These are phyloP conservation scores for Gymnoscopelus microlampas DNA, from an alignment of 2,797 vertebrate genomes.

Conservation along the genomic window DNA sequence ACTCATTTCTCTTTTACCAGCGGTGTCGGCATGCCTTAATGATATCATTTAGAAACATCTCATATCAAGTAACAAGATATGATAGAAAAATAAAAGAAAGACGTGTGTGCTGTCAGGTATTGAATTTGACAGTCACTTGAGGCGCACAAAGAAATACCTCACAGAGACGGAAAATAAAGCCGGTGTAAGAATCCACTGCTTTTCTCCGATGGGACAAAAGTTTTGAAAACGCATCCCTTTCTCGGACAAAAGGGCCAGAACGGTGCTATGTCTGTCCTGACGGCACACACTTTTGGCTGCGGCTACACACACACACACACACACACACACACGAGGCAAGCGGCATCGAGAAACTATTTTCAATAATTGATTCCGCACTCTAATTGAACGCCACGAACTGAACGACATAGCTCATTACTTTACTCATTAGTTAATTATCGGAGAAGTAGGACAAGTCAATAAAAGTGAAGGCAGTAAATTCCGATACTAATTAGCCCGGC, in stretches of 20 bases:
- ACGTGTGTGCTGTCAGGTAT: too few species aligned
- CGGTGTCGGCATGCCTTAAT: slow-evolving; percentile 21
- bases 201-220: neutral
- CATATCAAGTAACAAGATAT: neutral
- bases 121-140: too few species aligned
- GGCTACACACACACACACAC: slow-evolving; percentile 33
- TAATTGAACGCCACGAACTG: slow-evolving; percentile 99
- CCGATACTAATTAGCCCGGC: slow-evolving; percentile 98
- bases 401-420: slow-evolving; percentile 99
- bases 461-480: slow-evolving; percentile 99
- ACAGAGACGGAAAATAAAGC: too few species aligned
- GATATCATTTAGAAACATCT: slow-evolving; percentile 24
- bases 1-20: slow-evolving; percentile 30
- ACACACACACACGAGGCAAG: slow-evolving; percentile 58
- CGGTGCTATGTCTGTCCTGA: slow-evolving; percentile 58
- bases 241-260: slow-evolving; percentile 31
- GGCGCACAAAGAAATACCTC: too few species aligned
- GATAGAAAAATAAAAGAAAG: too few species aligned
- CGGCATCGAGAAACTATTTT: slow-evolving; percentile 95
- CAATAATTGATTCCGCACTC: slow-evolving; percentile 99
- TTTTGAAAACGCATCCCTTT: neutral
- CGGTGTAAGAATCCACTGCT: neutral
- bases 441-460: slow-evolving; percentile 99
- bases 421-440: slow-evolving; percentile 99
- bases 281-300: slow-evolving; percentile 8